Evolutionary conservation across 1,140 invertebrate species (phyloP), one percentile per base, ranked within the genome.

Genomic region (Polypedilum vanderplanki): DNA sequence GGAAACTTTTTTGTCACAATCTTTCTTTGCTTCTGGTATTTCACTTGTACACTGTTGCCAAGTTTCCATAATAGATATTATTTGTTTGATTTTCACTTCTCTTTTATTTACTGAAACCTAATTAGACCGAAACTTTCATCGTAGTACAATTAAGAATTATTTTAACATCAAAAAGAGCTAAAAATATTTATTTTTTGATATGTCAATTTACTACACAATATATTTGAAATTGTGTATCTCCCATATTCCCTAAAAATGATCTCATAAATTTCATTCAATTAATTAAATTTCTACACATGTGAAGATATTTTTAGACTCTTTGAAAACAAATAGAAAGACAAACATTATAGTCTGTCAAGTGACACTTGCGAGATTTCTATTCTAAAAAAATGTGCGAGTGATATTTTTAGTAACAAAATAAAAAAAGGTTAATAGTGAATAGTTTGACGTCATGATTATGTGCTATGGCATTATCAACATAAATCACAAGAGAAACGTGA

Each of bases 231-330:
- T 33, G 24, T 5, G 24, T 33, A 33, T 33, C 24, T 33, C 24
- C n/a, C n/a, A n/a, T n/a, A n/a, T n/a, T n/a, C n/a, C 5, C 24
- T 33, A 3, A 33, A 33, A 33, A 5, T n/a, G 10, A 57, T 12
- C 46, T 57, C 46, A 57, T 57, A 57, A 57, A 57, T 57, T 57
- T 57, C 24, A 33, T 57, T 57, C 46, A 57, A 57, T 57, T 57
- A 57, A 57, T 57, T 57, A 57, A 57, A n/a, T 12, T n/a, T 57
- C n/a, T 57, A 57, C 12, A 57, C 46, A 57, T 15, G 4, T 15
- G n/a, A 15, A 15, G 8, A 4, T 57, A 57, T 57, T 57, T 57
- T 57, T 57, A 57, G 46, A 57, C 15, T 46, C 12, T 57, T 57
- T 15, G 41, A 46, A 12, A 12, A 46, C 15, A 46, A 46, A 46